Evolutionary conservation across 2,888 invertebrate species (phyloP).

Genomic region (Eupithecia pulchellata): DNA sequence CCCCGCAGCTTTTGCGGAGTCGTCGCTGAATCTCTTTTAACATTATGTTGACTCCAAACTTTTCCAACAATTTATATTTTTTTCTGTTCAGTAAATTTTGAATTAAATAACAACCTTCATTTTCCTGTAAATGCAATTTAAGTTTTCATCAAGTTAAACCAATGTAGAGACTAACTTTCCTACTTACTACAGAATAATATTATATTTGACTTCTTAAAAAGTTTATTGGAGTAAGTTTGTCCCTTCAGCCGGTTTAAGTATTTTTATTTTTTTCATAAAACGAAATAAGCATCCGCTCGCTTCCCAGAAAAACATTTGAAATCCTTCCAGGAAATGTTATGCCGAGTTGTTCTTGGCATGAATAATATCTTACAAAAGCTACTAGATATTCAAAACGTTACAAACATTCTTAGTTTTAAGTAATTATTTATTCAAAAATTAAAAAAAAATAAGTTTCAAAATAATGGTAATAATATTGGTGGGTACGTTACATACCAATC

Average conservation of each 20-base stretch:
- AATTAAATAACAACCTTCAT: not conserved
- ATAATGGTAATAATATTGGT: not conserved
- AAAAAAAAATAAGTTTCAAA: too few relatives aligned
- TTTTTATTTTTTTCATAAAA: constrained; percentile 24
- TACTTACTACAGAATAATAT: not conserved
- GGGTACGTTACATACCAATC: too few relatives aligned
- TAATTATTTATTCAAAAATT: too few relatives aligned
- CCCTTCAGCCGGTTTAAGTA: not conserved
- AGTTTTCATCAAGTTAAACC: not conserved
- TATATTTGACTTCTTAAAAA: not conserved
- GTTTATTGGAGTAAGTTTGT: not conserved
- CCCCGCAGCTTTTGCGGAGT: constrained; percentile 74
- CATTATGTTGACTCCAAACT: not conserved
- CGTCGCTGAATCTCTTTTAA: constrained; percentile 45
- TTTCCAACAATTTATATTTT: not conserved
- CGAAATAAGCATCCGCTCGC: constrained; percentile 10
- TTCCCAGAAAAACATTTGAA: constrained; percentile 34
- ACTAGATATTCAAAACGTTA: not conserved
- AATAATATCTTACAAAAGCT: constrained; percentile 18
- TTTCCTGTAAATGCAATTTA: not conserved
- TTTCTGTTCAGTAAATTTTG: not conserved
- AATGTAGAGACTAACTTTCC: not conserved
- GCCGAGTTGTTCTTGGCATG: constrained; percentile 17
- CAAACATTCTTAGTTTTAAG: not conserved
- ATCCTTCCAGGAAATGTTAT: constrained; percentile 25